Conservation (phyloP, 1,140 invertebrate genomes). For the Cotesia typhae region DNA sequence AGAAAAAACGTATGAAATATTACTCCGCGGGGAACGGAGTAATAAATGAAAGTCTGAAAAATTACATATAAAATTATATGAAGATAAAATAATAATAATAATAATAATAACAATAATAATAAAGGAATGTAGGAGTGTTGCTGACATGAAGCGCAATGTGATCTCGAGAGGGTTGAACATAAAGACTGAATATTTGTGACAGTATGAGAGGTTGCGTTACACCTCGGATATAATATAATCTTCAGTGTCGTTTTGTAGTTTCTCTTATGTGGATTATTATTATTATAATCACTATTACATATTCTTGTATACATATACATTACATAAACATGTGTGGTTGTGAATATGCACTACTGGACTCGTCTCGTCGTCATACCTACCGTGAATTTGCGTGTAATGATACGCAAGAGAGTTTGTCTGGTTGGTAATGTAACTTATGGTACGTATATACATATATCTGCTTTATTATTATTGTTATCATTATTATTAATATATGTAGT, state of each 20-base stretch:
- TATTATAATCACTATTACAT: neutral
- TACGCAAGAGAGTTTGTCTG: conserved; percentile 13
- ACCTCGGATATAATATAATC: conserved; percentile 20
- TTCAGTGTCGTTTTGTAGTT: neutral
- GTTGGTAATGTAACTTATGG: neutral
- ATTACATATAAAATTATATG: conserved; percentile 1
- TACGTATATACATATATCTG: neutral
- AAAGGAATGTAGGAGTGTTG: neutral
- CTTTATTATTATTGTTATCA: neutral
- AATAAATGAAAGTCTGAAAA: neutral
- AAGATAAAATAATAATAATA: neutral
- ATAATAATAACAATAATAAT: neutral
- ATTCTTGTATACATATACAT: neutral
- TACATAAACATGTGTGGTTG: neutral
- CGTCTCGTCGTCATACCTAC: neutral
- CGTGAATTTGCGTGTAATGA: conserved; percentile 25
- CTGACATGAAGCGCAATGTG: conserved; percentile 17
- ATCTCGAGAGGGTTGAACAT: neutral
- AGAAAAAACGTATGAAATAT: conserved; percentile 16
- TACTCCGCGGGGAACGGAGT: neutral
- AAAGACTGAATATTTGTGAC: conserved; percentile 27
- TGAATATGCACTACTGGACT: neutral
- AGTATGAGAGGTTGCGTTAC: neutral
- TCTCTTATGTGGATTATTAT: neutral
- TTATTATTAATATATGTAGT: too few relatives aligned